Evolutionary conservation across 2,888 invertebrate species (phyloP), one percentile per base, ranked within the genome.

Genomic region (Drosophila kanekoi): DNA sequence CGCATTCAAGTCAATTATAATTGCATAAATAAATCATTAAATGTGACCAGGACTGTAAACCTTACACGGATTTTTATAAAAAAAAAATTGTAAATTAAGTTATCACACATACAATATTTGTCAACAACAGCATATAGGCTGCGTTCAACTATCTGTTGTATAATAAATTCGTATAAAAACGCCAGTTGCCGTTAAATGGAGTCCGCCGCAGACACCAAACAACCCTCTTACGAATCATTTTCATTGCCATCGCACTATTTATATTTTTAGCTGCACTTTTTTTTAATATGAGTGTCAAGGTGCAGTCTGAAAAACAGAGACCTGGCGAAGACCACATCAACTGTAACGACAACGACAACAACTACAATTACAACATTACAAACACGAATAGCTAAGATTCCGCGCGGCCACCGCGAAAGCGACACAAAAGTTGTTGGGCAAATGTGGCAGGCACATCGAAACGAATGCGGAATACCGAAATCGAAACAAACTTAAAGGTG

Each of bases 241-340:
- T 68, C 72, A 75, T 70, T 75, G 68, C 83, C 72, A 69, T 70
- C 68, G 65, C 59, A 69, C 70, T 73, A 77, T 81, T 79, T 89
- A 70, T 85, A 85, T 76, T 77, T 83, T 80, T 82, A 69, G 73
- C 54, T 76, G 64, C 67, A 72, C 68, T 80, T 85, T 79, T 79
- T 78, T 72, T 79, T 70, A 81, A 85, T 87, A 87, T 89, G 81
- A 87, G 89, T 87, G 85, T 89, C 85, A 85, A 85, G 85, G 85
- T 87, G 89, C 80, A 86, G 78, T 62, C 67, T 74, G 49, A 66
- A 70, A 65, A 59, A 58, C 41, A 60, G 28, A 59, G 66, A 61
- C 59, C 48, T 53, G 41, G 67, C 56, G 51, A 57, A 74, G 60
- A 67, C 56, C 51, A 62, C 60, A 33, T 59, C 57, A 67, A 67